These are phyloP conservation scores for Thymelicus sylvestris DNA, from an alignment of 2,888 invertebrate genomes.

Conservation along the genomic window DNA sequence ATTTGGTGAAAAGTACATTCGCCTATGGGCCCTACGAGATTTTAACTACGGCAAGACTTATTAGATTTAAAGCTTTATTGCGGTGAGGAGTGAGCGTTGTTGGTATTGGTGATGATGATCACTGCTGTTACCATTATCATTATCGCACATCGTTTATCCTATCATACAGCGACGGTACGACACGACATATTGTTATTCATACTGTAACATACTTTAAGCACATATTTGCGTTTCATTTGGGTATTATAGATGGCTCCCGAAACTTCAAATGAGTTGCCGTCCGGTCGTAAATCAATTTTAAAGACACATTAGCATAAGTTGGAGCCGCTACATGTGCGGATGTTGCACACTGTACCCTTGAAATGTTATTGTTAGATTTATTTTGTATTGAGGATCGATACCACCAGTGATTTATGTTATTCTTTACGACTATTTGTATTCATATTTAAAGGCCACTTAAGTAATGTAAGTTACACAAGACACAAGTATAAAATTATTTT, in stretches of 20 bases:
- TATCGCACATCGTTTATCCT: background rate
- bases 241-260: slow-evolving; percentile 18
- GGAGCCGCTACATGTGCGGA: slow-evolving; percentile 1
- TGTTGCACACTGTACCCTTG: slow-evolving; percentile 27
- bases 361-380: slow-evolving; percentile 8
- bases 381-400: slow-evolving; percentile 14
- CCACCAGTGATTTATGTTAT: background rate
- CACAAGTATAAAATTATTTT: background rate
- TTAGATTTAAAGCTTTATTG: too few relatives aligned
- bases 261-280: slow-evolving; percentile 22
- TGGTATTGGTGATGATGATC: too few relatives aligned
- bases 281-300: slow-evolving; percentile 30
- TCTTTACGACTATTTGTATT: slow-evolving; percentile 11
- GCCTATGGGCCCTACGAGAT: too few relatives aligned
- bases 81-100: too few relatives aligned
- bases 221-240: slow-evolving; percentile 33
- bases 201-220: slow-evolving; percentile 20
- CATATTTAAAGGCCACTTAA: background rate
- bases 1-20: too few relatives aligned
- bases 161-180: background rate
- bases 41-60: too few relatives aligned
- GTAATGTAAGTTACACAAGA: background rate
- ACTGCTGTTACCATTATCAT: too few relatives aligned
- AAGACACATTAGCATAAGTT: slow-evolving; percentile 29
- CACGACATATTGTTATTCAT: slow-evolving; percentile 22